These are phyloP conservation scores for Lampris incognitus DNA, from an alignment of 2,113 vertebrate genomes.

Conservation along the genomic window DNA sequence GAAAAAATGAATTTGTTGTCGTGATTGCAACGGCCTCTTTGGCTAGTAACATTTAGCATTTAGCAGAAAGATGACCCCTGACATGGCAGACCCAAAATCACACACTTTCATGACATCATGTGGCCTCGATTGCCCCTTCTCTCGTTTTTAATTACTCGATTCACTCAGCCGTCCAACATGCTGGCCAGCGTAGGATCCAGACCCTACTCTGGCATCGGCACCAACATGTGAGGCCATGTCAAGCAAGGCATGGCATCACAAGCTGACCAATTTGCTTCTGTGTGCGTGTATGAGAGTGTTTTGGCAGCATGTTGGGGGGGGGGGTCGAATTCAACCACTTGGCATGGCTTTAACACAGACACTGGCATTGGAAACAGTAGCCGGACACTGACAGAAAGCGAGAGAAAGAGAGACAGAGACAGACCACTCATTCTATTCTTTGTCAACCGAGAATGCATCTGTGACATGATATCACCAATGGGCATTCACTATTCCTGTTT, in stretches of 20 bases:
- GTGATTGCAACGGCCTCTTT: too few species aligned
- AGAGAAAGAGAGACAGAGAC: neutral
- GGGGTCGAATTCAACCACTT: slow-evolving; percentile 58
- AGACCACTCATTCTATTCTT: neutral
- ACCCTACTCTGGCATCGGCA: slow-evolving; percentile 36
- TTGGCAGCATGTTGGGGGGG: slow-evolving; percentile 37
- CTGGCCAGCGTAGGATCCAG: slow-evolving; percentile 1
- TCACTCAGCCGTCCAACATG: slow-evolving; percentile 18
- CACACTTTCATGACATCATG: neutral
- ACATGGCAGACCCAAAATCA: slow-evolving; percentile 8
- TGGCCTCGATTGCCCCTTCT: neutral
- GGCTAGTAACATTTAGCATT: too few species aligned
- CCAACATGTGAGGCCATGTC: slow-evolving; percentile 35
- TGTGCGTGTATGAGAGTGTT: slow-evolving; percentile 23
- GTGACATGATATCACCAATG: neutral
- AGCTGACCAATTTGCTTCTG: slow-evolving; percentile 33
- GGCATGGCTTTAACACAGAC: slow-evolving; percentile 42
- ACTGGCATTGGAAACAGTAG: slow-evolving; percentile 39
- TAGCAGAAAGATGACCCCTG: slow-evolving; percentile 18
- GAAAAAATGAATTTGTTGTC: neutral
- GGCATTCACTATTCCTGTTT: neutral
- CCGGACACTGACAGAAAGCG: slow-evolving; percentile 17
- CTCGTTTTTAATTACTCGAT: too few species aligned
- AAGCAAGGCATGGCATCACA: slow-evolving; percentile 45
- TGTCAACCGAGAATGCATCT: neutral